Conservation (phyloP, 2,113 vertebrate genomes). For the Cheilinus undulatus region DNA sequence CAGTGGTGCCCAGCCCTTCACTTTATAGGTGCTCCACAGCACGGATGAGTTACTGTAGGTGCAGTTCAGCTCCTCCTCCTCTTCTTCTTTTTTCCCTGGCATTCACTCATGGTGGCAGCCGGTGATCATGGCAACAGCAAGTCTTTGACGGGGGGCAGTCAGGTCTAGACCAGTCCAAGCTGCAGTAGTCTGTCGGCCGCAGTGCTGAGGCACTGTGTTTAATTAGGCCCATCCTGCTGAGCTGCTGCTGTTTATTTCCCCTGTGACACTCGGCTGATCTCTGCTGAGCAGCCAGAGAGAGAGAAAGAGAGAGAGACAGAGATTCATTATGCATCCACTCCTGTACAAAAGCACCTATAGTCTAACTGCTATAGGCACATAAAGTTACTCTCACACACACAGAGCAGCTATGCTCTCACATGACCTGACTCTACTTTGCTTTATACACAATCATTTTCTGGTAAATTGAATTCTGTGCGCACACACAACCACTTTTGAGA, state of each 20-base stretch:
- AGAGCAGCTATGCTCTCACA: conserved; percentile 7
- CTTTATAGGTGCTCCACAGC: conserved; percentile 25
- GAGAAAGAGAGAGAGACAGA: conserved; percentile 39
- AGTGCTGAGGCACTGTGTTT: conserved; percentile 71
- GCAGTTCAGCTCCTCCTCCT: conserved; percentile 18
- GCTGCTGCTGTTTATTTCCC: conserved; percentile 82
- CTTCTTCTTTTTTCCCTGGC: conserved; percentile 49
- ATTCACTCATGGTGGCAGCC: conserved; percentile 53
- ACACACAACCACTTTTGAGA: conserved; percentile 41
- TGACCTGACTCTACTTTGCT: conserved; percentile 2
- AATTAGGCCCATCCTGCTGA: conserved; percentile 82
- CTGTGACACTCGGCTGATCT: conserved; percentile 73
- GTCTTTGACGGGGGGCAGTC: conserved; percentile 51
- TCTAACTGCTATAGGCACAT: conserved; percentile 11
- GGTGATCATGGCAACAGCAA: conserved; percentile 75
- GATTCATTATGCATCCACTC: conserved; percentile 61
- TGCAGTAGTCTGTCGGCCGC: conserved; percentile 63
- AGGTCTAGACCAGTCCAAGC: conserved; percentile 67
- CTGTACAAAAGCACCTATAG: conserved; percentile 34
- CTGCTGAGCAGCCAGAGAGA: conserved; percentile 55
- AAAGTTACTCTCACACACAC: conserved; percentile 13
- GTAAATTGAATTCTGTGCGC: conserved; percentile 35
- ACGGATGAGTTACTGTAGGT: conserved; percentile 39
- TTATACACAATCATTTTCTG: conserved; percentile 15
- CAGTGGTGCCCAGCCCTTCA: not conserved